Evolutionary conservation across 1,140 invertebrate genomes (phyloP), one percentile per base, ranked within the genome.

Genomic region (Drosophila suzukii): DNA sequence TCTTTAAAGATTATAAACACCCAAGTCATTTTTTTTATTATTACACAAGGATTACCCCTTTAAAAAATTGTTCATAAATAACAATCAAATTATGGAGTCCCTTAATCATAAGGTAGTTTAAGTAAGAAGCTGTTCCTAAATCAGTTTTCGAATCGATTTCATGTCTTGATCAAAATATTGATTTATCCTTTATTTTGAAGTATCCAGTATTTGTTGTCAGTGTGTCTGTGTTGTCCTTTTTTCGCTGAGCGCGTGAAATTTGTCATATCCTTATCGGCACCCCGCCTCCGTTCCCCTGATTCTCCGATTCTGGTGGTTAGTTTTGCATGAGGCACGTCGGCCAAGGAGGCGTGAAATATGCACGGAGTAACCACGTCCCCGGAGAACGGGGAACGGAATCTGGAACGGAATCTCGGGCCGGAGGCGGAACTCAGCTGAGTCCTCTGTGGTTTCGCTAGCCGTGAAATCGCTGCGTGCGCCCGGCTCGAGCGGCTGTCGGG

Each of bases 291-390:
- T n/a, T 13, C 17, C 2, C 30, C 20, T 2, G 20, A 20, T 20
- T 20, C 20, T 20, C 61, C 20, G 36, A 50, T 36, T 59, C 38
- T 47, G 84, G 83, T 78, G 83, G 83, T 89, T 83, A 78, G 75
- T 78, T 78, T 78, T 43, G 38, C 67, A 75, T 70, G 68, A 58
- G 63, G 24, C 54, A 53, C 46, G 27, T 49, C 47, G 34, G 24
- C 53, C 81, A 82, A 79, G 71, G 76, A 88, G 84, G 84, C 84
- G 85, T 88, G 84, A 88, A 88, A 89, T 88, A 47, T 68, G 84
- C 62, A 27, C 43, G 30, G 38, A 58, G 36, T 60, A 34, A 46
- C 80, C 79, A 74, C 78, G 43, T 63, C 62, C 62, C 63, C 59
- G 44, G 56, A 62, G 61, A 38, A 46, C 15, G 15, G 43, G 8